These are phyloP conservation scores for Drosophila kurseongensis DNA, from an alignment of 1,140 invertebrate species.

Conservation along the genomic window DNA sequence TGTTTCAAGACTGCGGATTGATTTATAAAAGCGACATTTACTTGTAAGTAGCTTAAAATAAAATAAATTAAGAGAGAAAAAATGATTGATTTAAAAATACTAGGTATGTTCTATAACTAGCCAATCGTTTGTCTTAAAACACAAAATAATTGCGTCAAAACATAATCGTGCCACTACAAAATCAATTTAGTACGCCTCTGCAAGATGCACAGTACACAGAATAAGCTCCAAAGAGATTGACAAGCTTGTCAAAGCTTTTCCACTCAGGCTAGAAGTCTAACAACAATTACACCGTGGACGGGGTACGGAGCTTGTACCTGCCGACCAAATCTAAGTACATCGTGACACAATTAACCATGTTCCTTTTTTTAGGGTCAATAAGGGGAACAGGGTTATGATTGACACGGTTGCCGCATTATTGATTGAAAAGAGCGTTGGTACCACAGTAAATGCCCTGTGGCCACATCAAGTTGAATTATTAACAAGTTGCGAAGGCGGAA, in stretches of 20 bases:
- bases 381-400: conserved; percentile 21
- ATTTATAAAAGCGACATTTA: no score
- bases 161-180: background rate
- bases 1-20: no score
- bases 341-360: conserved; percentile 28
- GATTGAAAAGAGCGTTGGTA: conserved; percentile 18
- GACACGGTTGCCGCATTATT: conserved; percentile 46
- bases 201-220: conserved; percentile 20
- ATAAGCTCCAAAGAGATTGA: conserved; percentile 52
- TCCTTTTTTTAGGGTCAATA: background rate
- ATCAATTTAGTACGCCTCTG: background rate
- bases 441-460: background rate
- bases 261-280: background rate
- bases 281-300: background rate
- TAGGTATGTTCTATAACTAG: no score
- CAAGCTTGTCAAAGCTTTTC: conserved; percentile 49
- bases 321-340: background rate
- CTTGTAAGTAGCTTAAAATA: no score
- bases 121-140: no score
- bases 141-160: no score
- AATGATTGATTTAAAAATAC: no score
- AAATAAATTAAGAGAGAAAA: no score
- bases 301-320: background rate
- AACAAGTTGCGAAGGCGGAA: conserved; percentile 2
- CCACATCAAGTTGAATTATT: conserved; percentile 5